Percentiles rank a stretch among this genome's conserved stretches.
Evolutionary conservation across 2,797 vertebrate genomes (phyloP).

Genomic region (Spinibarbus caldwelli): DNA sequence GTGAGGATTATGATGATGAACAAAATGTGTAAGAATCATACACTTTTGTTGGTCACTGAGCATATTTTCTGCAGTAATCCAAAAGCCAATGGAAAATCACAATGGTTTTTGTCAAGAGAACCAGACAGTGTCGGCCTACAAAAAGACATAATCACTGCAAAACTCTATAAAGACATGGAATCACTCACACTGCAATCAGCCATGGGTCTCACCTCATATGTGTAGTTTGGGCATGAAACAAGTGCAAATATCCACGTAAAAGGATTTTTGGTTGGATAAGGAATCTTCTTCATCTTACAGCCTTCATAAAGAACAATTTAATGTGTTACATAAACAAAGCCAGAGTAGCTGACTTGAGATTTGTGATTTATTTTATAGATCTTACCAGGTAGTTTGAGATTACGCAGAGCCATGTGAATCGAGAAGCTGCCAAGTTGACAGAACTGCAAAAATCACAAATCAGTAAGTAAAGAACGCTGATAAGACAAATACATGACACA

Average conservation of each 20-base stretch:
- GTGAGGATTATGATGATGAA: background rate
- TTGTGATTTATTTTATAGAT: background rate
- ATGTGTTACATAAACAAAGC: background rate
- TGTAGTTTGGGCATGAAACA: constrained; percentile 93
- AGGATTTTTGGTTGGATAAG: constrained; percentile 89
- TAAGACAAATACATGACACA: background rate
- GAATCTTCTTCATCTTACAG: constrained; percentile 90
- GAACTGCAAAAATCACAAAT: constrained; percentile 74
- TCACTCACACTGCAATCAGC: background rate
- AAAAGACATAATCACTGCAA: background rate
- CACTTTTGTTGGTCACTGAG: background rate
- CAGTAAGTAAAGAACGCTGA: constrained; percentile 5
- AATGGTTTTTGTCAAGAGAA: background rate
- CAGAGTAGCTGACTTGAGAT: background rate
- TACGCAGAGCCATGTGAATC: constrained; percentile 89
- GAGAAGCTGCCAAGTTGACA: constrained; percentile 94
- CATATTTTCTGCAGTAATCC: background rate
- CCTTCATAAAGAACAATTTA: constrained; percentile 68
- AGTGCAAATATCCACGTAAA: constrained; percentile 93
- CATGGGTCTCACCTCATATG: constrained; percentile 84
- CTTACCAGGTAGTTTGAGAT: constrained; percentile 85
- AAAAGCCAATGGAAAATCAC: background rate
- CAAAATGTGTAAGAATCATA: background rate
- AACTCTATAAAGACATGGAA: background rate
- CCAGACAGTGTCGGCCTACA: background rate